Conservation (phyloP, 2,888 invertebrate genomes). For the Hypercompe scribonia region DNA sequence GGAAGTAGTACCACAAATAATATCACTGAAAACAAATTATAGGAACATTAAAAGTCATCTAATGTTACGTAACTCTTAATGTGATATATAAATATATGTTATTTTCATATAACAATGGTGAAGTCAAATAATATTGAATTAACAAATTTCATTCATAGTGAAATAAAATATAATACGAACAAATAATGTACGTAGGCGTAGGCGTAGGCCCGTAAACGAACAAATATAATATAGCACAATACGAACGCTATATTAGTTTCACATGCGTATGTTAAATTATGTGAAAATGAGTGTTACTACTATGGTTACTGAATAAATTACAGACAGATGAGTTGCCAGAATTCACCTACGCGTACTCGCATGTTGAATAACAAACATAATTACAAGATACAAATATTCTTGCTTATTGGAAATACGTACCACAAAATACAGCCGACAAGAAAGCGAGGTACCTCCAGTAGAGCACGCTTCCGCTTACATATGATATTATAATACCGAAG, state of each 20-base stretch:
- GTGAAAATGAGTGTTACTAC: neutral
- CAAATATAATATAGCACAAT: neutral
- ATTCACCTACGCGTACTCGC: neutral
- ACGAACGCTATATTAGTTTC: neutral
- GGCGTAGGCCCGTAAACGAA: too few species aligned
- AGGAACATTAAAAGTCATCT: neutral
- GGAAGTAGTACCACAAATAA: conserved; percentile 83
- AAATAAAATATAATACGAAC: too few species aligned
- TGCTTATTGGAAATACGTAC: conserved; percentile 55
- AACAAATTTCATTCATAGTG: neutral
- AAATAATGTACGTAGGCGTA: too few species aligned
- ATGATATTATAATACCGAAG: conserved; percentile 87
- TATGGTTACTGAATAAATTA: neutral
- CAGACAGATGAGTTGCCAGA: neutral
- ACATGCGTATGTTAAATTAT: neutral
- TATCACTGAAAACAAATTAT: conserved; percentile 63
- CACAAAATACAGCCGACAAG: conserved; percentile 80
- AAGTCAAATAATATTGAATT: neutral
- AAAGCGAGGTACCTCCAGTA: conserved; percentile 87
- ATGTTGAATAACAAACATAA: neutral
- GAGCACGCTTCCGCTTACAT: conserved; percentile 86
- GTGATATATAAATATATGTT: too few species aligned
- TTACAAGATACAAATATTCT: neutral
- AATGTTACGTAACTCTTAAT: neutral
- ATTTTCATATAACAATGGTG: neutral